Evolutionary conservation across 2,797 vertebrate species (phyloP).

Genomic region (Botia kubotai): DNA sequence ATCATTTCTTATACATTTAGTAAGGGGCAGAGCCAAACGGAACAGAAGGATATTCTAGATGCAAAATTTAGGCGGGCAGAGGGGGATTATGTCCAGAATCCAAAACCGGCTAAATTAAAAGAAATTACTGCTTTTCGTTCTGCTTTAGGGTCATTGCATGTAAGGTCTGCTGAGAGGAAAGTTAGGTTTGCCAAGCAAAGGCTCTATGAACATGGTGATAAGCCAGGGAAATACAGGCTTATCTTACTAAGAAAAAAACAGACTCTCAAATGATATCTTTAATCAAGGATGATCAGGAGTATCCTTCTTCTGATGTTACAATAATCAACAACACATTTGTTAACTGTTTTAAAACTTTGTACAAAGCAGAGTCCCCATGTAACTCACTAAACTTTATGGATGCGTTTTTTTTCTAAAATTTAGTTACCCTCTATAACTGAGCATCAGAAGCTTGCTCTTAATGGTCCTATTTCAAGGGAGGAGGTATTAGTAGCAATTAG

Average conservation of each 20-base stretch:
- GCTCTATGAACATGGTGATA: not conserved
- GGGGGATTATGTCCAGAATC: too few species aligned
- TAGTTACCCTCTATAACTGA: not conserved
- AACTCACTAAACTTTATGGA: not conserved
- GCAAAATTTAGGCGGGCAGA: too few species aligned
- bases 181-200: not conserved
- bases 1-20: too few species aligned
- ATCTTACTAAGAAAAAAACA: not conserved
- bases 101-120: not conserved
- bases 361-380: not conserved
- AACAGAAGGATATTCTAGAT: too few species aligned
- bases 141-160: not conserved
- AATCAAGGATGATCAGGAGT: not conserved
- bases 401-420: not conserved
- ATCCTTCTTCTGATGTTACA: not conserved
- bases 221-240: not conserved
- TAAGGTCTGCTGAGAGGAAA: not conserved
- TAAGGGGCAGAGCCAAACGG: too few species aligned
- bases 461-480: not conserved
- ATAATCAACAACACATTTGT: not conserved
- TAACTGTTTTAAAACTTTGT: not conserved
- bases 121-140: not conserved
- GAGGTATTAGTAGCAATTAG: not conserved
- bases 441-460: not conserved
- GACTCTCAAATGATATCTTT: not conserved